Evolutionary conservation across 2,888 invertebrate genomes (phyloP), one percentile per base, ranked within the genome.

Genomic region (Conops quadrifasciatus): DNA sequence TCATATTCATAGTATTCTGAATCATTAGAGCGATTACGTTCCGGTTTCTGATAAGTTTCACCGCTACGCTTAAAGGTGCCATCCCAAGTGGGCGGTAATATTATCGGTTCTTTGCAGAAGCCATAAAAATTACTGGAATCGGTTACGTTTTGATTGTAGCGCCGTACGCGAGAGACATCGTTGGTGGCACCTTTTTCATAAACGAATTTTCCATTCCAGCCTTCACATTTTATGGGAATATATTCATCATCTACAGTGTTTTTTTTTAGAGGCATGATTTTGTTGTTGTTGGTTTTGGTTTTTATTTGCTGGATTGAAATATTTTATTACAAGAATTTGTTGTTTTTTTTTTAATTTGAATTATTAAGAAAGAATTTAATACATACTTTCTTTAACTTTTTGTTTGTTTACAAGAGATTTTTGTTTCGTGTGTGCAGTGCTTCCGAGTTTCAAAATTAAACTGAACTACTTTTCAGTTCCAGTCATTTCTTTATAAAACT

Each of bases 151-250:
- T 83, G 83, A 75, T 85, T 85, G 43, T 84, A 80, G 11, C 84
- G 81, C 0, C 84, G 83, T 51, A 84, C 79, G 77, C 82, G 82
- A 19, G 83, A 83, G 1, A 84, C 84, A 53, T 84, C 43, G 21
- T 21, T 21, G 3, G n/a, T 21, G 15, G 15, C 28, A 28, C 28
- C 81, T 65, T 84, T 84, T 1, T 81, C 76, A 73, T 82, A 84
- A 1, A 80, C 73, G 69, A 86, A 86, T 74, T 82, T 83, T 2
- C 86, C 86, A 76, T 86, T 83, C 86, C 86, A 86, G 56, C 86
- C 86, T 76, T 86, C 86, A 73, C 84, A 84, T 75, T 86, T 86
- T 71, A 85, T 86, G 69, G 83, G 85, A 70, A 86, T 84, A 59
- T 85, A 84, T 9, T 85, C 85, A 71, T 83, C 80, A 72, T 83